A percentile compares a stretch with the other conserved stretches of the same genome.
phyloP scores from a whole-genome alignment of 1,140 invertebrate species.

The Metopolophium dirhodum region DNA sequence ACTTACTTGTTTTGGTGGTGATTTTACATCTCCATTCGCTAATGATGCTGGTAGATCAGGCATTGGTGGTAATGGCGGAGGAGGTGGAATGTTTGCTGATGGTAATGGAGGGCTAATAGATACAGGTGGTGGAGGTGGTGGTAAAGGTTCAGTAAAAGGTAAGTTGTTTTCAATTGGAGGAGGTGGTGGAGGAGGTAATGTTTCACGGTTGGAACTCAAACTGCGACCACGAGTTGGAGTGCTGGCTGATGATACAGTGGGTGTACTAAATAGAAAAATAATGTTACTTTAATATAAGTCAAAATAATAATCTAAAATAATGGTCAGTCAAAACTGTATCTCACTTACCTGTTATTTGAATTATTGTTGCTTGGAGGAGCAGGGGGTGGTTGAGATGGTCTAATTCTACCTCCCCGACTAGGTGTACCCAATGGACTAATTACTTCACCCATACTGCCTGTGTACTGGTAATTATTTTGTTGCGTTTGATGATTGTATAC shows the following conservation, averaged over 20 bases:
- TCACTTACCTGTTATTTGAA: conserved; percentile 63
- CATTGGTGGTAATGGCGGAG: conserved; percentile 69
- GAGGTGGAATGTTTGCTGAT: conserved; percentile 65
- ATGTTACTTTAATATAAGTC: neutral
- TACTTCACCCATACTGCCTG: conserved; percentile 52
- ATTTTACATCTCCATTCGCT: conserved; percentile 64
- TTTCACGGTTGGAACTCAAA: conserved; percentile 73
- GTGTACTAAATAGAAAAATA: conserved; percentile 65
- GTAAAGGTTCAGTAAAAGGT: conserved; percentile 62
- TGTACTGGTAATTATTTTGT: conserved; percentile 55
- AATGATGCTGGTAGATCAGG: conserved; percentile 70
- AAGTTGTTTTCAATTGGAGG: conserved; percentile 69
- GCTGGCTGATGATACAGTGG: conserved; percentile 71
- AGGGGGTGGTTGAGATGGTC: conserved; percentile 83
- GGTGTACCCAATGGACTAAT: conserved; percentile 64
- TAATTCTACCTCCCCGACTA: conserved; percentile 67
- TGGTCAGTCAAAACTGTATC: neutral
- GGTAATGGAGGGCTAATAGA: conserved; percentile 61
- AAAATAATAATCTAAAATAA: neutral
- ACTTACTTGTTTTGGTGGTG: conserved; percentile 61
- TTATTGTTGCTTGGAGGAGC: conserved; percentile 79
- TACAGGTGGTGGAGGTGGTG: conserved; percentile 60
- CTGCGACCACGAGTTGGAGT: conserved; percentile 73
- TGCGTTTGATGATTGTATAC: conserved; percentile 61
- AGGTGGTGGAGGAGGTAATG: conserved; percentile 86